A percentile compares a stretch with the other conserved stretches of the same genome.
These are phyloP conservation scores for Emydoidea blandingii DNA, from an alignment of 2,797 vertebrate species.

Conservation along the genomic window DNA sequence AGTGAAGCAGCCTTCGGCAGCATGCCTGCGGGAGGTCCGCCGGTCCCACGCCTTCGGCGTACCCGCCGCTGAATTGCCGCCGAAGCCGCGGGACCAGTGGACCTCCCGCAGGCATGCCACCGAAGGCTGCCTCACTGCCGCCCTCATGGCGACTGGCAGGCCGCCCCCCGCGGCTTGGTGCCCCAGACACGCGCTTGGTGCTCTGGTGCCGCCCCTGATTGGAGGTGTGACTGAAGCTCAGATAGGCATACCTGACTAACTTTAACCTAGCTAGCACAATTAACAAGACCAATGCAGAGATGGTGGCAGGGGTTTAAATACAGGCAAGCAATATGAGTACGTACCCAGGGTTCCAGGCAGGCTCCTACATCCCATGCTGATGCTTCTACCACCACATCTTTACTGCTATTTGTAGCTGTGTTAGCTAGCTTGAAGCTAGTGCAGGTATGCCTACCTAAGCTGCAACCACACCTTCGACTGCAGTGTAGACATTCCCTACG, in stretches of 20 bases:
- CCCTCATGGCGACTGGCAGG: too few relatives aligned
- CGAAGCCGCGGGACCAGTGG: too few relatives aligned
- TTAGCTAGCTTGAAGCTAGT: not conserved
- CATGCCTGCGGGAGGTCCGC: too few relatives aligned
- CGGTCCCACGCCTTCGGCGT: too few relatives aligned
- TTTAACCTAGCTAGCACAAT: not conserved
- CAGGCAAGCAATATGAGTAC: not conserved
- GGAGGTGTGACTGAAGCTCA: not conserved
- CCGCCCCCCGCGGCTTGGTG: too few relatives aligned
- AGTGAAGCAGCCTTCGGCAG: too few relatives aligned
- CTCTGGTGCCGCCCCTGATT: not conserved
- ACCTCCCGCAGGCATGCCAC: too few relatives aligned
- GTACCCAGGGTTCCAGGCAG: not conserved
- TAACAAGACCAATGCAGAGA: not conserved
- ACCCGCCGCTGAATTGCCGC: too few relatives aligned
- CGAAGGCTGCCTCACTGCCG: too few relatives aligned
- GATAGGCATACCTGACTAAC: not conserved
- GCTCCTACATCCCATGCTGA: not conserved
- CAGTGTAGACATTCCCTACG: not conserved
- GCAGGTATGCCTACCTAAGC: not conserved
- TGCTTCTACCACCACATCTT: not conserved
- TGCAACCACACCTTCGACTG: not conserved
- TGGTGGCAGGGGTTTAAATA: too few relatives aligned
- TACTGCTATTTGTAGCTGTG: not conserved
- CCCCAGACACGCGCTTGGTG: too few relatives aligned